These are phyloP conservation scores for Laticauda laticaudata DNA, from an alignment of 2,113 vertebrate species.

Conservation along the genomic window DNA sequence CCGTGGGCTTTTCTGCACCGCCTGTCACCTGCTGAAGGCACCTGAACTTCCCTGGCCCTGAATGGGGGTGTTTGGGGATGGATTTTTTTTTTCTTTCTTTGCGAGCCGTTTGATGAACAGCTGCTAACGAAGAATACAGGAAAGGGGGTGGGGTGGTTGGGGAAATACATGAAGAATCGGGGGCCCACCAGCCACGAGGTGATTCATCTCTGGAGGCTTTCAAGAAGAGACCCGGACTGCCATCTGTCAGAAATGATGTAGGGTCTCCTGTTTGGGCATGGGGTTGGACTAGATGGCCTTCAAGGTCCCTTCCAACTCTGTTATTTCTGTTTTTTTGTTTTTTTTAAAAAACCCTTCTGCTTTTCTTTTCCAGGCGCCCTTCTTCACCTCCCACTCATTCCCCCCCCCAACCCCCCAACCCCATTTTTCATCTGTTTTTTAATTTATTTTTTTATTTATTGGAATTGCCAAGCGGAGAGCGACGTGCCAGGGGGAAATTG, in stretches of 20 bases:
- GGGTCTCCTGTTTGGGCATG: no score
- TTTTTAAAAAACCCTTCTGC: not conserved
- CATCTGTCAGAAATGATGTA: no score
- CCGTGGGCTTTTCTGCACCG: not conserved
- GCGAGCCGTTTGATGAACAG: slow-evolving; percentile 44
- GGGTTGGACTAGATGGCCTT: no score
- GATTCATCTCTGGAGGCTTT: slow-evolving; percentile 41
- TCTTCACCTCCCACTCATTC: slow-evolving; percentile 19
- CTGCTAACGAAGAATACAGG: slow-evolving; percentile 39
- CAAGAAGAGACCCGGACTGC: no score
- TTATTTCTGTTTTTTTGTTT: no score
- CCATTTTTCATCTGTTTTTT: slow-evolving; percentile 48
- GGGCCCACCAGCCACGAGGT: slow-evolving; percentile 25
- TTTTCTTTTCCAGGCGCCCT: slow-evolving; percentile 56
- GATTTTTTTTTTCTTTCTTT: not conserved
- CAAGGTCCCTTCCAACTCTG: no score
- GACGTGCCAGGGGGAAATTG: slow-evolving; percentile 66
- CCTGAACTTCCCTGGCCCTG: not conserved
- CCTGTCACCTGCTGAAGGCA: not conserved
- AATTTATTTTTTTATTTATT: slow-evolving; percentile 64
- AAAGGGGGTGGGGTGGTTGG: not conserved
- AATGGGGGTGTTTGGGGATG: not conserved
- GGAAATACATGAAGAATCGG: slow-evolving; percentile 52
- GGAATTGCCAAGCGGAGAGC: slow-evolving; percentile 71
- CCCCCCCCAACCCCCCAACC: not conserved